phyloP scores from a whole-genome alignment of 2,113 vertebrate species.

The Puffinus mauretanicus region DNA sequence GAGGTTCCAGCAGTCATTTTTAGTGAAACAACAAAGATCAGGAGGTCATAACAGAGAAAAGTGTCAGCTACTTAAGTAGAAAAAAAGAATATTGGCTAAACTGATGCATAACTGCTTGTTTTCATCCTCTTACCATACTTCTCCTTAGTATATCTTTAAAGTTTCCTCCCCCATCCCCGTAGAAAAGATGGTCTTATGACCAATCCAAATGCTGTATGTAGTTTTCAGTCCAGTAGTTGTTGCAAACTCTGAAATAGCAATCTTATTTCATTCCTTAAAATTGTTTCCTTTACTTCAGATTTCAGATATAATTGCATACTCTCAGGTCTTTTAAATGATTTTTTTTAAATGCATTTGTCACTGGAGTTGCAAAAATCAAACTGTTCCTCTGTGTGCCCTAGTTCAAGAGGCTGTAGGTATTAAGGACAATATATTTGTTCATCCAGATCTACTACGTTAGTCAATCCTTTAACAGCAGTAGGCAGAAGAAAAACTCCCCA shows the following conservation, averaged over 20 bases:
- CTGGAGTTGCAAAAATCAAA: not conserved
- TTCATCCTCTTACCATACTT: not conserved
- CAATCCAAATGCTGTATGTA: not conserved
- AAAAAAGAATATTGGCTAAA: not conserved
- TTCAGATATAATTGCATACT: not conserved
- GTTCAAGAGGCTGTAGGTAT: not conserved
- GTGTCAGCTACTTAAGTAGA: not conserved
- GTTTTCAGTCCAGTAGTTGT: not conserved
- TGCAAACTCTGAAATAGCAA: not conserved
- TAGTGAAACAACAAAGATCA: not conserved
- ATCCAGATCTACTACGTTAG: not conserved
- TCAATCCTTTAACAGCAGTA: not conserved
- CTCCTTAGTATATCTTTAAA: not conserved
- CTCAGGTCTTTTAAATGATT: not conserved
- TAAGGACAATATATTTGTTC: not conserved
- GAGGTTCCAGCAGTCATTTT: not conserved
- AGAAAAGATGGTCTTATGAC: not conserved
- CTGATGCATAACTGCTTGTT: not conserved
- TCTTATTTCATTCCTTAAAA: not conserved
- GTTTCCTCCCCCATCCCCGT: not conserved
- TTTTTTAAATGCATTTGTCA: not conserved
- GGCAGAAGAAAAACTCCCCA: not conserved
- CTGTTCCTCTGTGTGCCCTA: not conserved
- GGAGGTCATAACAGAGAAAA: not conserved
- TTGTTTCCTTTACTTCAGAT: not conserved